phyloP scores from a whole-genome alignment of 1,140 invertebrate genomes.

The Drosophila watanabei region DNA sequence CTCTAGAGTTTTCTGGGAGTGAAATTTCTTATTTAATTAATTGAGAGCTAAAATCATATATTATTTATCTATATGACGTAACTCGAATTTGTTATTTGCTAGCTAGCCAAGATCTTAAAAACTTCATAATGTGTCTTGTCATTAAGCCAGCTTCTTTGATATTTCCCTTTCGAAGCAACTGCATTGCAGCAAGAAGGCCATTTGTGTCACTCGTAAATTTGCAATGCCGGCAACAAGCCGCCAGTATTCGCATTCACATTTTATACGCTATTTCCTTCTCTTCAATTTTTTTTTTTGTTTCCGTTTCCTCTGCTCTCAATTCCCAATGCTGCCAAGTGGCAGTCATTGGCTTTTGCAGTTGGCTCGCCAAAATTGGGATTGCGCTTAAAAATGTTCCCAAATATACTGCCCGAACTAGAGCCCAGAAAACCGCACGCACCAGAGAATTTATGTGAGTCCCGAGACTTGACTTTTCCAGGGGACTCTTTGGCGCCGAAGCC shows the following conservation, averaged over 20 bases:
- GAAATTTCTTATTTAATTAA: background rate
- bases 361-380: slow-evolving; percentile 57
- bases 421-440: slow-evolving; percentile 47
- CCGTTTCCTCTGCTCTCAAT: slow-evolving; percentile 26
- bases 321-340: slow-evolving; percentile 75
- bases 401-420: slow-evolving; percentile 64
- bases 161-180: slow-evolving; percentile 35
- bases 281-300: slow-evolving; percentile 24
- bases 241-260: slow-evolving; percentile 61
- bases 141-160: slow-evolving; percentile 43
- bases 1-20: background rate
- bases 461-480: slow-evolving; percentile 50
- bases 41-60: background rate
- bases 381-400: slow-evolving; percentile 67
- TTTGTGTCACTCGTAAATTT: slow-evolving; percentile 81
- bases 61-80: background rate
- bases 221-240: slow-evolving; percentile 75
- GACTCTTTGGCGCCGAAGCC: slow-evolving; percentile 59
- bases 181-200: slow-evolving; percentile 64
- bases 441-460: slow-evolving; percentile 71
- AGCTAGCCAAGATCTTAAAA: slow-evolving; percentile 63
- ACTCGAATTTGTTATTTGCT: background rate
- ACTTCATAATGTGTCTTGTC: slow-evolving; percentile 81
- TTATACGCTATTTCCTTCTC: slow-evolving; percentile 32
- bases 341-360: slow-evolving; percentile 74